Conservation (phyloP, 2,888 invertebrate genomes). For the Monopis laevigella region DNA sequence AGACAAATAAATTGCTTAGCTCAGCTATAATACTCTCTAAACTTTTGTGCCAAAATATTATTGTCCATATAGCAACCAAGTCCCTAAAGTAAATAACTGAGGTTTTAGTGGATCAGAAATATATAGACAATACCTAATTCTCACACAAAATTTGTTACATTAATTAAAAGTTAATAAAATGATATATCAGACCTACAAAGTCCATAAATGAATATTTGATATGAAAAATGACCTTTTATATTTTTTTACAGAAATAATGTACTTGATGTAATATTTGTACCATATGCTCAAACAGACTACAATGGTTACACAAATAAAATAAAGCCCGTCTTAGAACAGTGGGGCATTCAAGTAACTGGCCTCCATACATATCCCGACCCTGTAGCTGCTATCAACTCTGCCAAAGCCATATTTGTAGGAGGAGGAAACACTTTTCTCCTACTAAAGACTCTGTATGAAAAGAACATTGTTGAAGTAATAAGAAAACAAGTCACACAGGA, state of each 20-base stretch:
- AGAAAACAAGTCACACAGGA: constrained; percentile 69
- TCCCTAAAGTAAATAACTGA: too few species aligned
- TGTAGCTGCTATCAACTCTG: constrained; percentile 61
- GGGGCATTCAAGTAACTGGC: constrained; percentile 74
- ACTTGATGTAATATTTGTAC: constrained; percentile 74
- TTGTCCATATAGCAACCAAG: too few species aligned
- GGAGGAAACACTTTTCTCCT: constrained; percentile 85
- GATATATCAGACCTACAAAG: too few species aligned
- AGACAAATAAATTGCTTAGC: too few species aligned
- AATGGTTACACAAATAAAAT: constrained; percentile 72
- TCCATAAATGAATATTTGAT: not conserved
- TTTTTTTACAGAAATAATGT: constrained; percentile 68
- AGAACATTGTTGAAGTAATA: constrained; percentile 71
- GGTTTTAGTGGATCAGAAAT: too few species aligned
- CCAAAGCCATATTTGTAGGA: constrained; percentile 79
- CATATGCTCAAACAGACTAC: constrained; percentile 76
- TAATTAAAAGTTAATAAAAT: too few species aligned
- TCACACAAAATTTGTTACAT: too few species aligned
- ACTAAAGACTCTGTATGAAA: constrained; percentile 74
- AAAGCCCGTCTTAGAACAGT: constrained; percentile 64
- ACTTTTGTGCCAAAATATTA: too few species aligned
- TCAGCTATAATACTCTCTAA: too few species aligned
- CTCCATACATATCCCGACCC: constrained; percentile 71
- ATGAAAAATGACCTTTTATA: not conserved
- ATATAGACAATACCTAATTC: too few species aligned